phyloP scores from a whole-genome alignment of 2,797 vertebrate genomes.

The Melanotaenia parkinsoni region DNA sequence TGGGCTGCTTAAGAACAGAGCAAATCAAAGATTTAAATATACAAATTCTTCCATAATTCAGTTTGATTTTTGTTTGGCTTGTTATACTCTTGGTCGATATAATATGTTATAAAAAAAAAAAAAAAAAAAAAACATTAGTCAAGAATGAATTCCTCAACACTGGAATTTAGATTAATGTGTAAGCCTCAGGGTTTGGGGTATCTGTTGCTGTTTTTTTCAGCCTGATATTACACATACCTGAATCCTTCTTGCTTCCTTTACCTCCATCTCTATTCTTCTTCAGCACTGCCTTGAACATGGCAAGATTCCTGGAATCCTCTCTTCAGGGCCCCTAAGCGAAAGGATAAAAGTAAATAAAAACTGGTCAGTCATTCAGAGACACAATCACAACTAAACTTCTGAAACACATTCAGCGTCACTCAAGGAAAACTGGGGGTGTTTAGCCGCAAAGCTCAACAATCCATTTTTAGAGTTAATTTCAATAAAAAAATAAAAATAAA shows the following conservation, averaged over 20 bases:
- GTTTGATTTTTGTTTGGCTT: conserved; percentile 3
- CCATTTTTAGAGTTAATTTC: neutral
- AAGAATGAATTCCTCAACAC: conserved; percentile 18
- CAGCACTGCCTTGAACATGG: conserved; percentile 97
- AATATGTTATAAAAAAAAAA: neutral
- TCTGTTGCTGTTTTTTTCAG: conserved; percentile 27
- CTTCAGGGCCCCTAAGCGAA: conserved; percentile 70
- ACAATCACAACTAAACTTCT: conserved; percentile 12
- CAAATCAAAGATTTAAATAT: neutral
- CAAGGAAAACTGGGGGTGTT: conserved; percentile 11
- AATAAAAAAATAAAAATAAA: neutral
- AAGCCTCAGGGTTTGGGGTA: conserved; percentile 12
- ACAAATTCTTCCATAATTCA: neutral
- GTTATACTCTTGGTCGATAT: neutral
- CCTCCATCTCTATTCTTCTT: conserved; percentile 97
- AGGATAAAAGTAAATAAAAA: conserved; percentile 12
- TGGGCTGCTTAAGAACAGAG: neutral
- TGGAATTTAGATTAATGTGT: neutral
- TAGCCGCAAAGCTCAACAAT: neutral
- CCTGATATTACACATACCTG: conserved; percentile 84
- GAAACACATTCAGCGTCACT: conserved; percentile 28
- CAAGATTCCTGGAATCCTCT: conserved; percentile 72
- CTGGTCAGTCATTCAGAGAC: conserved; percentile 19
- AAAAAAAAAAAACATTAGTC: conserved; percentile 7
- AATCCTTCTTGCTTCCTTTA: conserved; percentile 91